Percentiles rank a stretch among this genome's conserved stretches.
Evolutionary conservation across 2,113 vertebrate genomes (phyloP).

Genomic region (Myiozetetes cayanensis): DNA sequence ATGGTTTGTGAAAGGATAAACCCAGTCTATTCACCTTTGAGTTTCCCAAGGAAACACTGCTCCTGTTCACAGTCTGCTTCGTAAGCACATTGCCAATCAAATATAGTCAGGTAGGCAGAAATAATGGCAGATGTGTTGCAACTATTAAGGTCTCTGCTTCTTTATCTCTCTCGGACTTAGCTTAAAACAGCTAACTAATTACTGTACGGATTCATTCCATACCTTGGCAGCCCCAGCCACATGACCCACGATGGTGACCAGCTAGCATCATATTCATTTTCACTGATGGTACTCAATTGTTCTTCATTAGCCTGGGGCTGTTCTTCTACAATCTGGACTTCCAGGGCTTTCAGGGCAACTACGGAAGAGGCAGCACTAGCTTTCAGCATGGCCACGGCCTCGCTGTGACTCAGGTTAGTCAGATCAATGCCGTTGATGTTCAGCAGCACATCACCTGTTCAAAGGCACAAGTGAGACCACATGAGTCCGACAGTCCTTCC

Average conservation of each 20-base stretch:
- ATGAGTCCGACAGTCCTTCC: neutral
- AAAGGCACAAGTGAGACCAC: neutral
- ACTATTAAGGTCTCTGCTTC: neutral
- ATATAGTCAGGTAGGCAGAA: neutral
- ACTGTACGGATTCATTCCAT: neutral
- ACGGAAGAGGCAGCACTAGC: conserved; percentile 89
- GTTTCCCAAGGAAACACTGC: neutral
- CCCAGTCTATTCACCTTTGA: neutral
- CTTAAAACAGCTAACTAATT: neutral
- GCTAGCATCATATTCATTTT: conserved; percentile 91
- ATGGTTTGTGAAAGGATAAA: neutral
- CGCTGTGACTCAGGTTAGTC: conserved; percentile 92
- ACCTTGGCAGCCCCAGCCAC: conserved; percentile 97
- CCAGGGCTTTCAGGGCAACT: conserved; percentile 87
- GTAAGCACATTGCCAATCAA: neutral
- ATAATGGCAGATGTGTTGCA: neutral
- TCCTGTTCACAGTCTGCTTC: neutral
- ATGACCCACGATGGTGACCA: conserved; percentile 98
- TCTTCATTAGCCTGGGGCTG: conserved; percentile 77
- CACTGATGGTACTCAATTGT: conserved; percentile 79
- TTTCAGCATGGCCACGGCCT: conserved; percentile 94
- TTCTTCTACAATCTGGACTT: conserved; percentile 89
- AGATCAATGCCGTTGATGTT: conserved; percentile 95
- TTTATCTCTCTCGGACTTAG: neutral
- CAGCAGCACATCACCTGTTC: conserved; percentile 89